Conservation (phyloP, 2,888 invertebrate genomes). For the Nowickia ferox region DNA sequence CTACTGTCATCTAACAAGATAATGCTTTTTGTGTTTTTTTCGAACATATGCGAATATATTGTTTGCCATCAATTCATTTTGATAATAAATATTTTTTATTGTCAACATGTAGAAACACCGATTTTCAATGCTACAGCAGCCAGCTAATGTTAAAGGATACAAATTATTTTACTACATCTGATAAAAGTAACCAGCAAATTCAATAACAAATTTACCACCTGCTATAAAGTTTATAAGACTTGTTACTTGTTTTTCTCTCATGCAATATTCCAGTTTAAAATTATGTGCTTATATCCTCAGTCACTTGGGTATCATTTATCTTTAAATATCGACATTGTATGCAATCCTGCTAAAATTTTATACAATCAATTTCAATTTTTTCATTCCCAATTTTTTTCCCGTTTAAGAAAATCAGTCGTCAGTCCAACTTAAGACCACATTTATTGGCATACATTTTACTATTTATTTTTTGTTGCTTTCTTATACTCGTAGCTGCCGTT, state of each 20-base stretch:
- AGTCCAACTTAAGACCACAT: slow-evolving; percentile 37
- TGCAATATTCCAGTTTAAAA: neutral
- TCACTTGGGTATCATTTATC: slow-evolving; percentile 8
- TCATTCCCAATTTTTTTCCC: slow-evolving; percentile 1
- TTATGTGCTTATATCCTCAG: neutral
- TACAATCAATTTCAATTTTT: slow-evolving; percentile 44
- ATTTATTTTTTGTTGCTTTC: slow-evolving; percentile 2
- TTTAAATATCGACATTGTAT: slow-evolving; percentile 19
- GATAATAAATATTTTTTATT: neutral
- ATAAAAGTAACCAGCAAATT: neutral
- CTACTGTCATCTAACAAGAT: too few species aligned
- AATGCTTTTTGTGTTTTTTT: too few species aligned
- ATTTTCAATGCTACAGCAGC: neutral
- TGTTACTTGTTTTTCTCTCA: neutral
- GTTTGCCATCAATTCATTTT: neutral
- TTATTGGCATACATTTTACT: slow-evolving; percentile 30
- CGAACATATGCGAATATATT: too few species aligned
- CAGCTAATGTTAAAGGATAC: neutral
- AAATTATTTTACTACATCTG: neutral
- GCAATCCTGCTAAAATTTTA: slow-evolving; percentile 32
- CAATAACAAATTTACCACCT: slow-evolving; percentile 7
- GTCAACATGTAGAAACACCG: neutral
- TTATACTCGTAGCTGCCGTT: slow-evolving; percentile 27
- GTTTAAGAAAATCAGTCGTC: slow-evolving; percentile 14
- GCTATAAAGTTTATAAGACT: neutral